Conservation (phyloP, 1,140 invertebrate species). For the Wasmannia auropunctata region DNA sequence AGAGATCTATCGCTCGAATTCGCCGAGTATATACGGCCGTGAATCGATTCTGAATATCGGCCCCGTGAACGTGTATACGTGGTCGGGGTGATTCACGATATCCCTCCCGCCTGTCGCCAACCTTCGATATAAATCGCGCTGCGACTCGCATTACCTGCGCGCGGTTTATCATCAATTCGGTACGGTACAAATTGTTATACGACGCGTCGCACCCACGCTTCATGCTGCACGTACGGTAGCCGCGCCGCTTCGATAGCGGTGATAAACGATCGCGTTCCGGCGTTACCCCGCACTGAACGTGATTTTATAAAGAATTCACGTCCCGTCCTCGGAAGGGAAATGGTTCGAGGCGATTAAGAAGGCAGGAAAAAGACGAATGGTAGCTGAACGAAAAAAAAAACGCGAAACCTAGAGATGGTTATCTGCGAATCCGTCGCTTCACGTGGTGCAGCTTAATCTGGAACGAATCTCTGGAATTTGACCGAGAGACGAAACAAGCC, state of each 20-base stretch:
- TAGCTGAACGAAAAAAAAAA: conserved; percentile 24
- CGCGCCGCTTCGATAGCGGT: conserved; percentile 14
- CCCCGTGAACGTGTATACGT: neutral
- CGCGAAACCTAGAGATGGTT: conserved; percentile 24
- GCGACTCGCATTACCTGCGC: conserved; percentile 53
- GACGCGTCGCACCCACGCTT: conserved; percentile 56
- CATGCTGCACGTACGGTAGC: conserved; percentile 69
- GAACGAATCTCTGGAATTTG: neutral
- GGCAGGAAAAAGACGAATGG: conserved; percentile 24
- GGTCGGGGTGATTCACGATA: conserved; percentile 65
- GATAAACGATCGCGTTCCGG: neutral
- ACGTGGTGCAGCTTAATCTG: neutral
- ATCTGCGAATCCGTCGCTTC: conserved; percentile 20
- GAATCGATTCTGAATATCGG: conserved; percentile 56
- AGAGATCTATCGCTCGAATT: conserved; percentile 70
- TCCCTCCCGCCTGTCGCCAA: conserved; percentile 37
- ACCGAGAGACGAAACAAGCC: neutral
- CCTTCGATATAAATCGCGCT: conserved; percentile 62
- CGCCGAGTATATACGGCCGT: conserved; percentile 21
- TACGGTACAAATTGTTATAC: conserved; percentile 54
- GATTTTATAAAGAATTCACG: conserved; percentile 40
- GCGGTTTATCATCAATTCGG: conserved; percentile 50
- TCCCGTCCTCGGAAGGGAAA: conserved; percentile 13
- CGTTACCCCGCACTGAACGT: conserved; percentile 9
- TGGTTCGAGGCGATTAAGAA: conserved; percentile 12